These are phyloP conservation scores for Istiophorus platypterus DNA, from an alignment of 2,113 vertebrate genomes.

Conservation along the genomic window DNA sequence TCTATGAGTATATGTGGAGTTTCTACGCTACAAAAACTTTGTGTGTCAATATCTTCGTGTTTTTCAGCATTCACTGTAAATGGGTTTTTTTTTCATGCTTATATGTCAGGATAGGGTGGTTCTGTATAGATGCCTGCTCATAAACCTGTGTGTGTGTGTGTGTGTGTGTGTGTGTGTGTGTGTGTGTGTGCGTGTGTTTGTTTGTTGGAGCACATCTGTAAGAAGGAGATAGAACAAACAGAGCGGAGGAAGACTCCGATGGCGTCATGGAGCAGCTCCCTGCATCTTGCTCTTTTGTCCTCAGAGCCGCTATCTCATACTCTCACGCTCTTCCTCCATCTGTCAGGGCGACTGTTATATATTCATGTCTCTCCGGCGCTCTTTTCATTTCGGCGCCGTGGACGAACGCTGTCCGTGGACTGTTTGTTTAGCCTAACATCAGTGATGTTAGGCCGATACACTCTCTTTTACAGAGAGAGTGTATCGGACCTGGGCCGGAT, in stretches of 20 bases:
- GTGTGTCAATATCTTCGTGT: neutral
- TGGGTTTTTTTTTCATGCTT: neutral
- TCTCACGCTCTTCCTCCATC: neutral
- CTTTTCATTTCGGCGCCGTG: neutral
- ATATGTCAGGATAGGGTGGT: neutral
- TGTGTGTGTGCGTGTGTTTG: too few species aligned
- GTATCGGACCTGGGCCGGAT: too few species aligned
- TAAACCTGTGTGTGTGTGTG: slow-evolving; percentile 1
- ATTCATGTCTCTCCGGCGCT: neutral
- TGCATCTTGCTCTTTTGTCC: neutral
- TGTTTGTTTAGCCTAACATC: too few species aligned
- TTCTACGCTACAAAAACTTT: neutral
- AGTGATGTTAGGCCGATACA: too few species aligned
- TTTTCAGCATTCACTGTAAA: neutral
- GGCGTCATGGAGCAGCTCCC: neutral
- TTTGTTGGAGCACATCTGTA: too few species aligned
- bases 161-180: too few species aligned
- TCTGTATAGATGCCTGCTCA: neutral
- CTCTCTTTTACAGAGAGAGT: too few species aligned
- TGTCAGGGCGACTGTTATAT: slow-evolving; percentile 22
- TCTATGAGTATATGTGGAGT: neutral
- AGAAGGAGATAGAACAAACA: neutral
- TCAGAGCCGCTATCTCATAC: neutral
- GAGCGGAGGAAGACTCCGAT: neutral
- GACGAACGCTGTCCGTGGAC: neutral